These are phyloP conservation scores for Eubucco bourcierii DNA, from an alignment of 2,113 vertebrate genomes.

Conservation along the genomic window DNA sequence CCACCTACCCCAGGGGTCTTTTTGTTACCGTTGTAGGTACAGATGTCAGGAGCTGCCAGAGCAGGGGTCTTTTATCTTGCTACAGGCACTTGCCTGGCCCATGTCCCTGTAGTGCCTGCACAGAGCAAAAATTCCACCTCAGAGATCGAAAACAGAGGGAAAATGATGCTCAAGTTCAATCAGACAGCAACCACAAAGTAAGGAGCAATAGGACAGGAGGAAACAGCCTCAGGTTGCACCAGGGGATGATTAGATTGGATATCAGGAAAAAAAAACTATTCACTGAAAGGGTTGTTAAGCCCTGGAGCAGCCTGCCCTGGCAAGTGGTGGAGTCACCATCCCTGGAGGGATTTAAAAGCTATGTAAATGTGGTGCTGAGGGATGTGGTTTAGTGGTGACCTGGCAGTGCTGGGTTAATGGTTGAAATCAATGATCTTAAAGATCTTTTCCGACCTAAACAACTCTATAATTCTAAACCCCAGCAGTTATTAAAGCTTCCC, in stretches of 20 bases:
- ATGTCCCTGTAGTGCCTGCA: background rate
- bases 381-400: background rate
- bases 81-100: background rate
- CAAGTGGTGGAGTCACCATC: background rate
- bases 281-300: background rate
- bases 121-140: background rate
- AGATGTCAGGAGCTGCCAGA: background rate
- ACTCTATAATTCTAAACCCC: background rate
- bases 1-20: background rate
- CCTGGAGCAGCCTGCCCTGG: background rate
- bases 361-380: background rate
- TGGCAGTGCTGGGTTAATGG: background rate
- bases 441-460: background rate
- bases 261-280: background rate
- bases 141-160: background rate
- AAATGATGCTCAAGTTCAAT: fast-evolving
- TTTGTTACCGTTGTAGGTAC: background rate
- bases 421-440: background rate
- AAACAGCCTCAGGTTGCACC: too few species aligned
- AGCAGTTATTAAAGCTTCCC: conserved; percentile 8
- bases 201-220: too few species aligned
- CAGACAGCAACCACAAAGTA: background rate
- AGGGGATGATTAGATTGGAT: background rate
- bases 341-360: background rate
- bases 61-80: background rate